phyloP scores from a whole-genome alignment of 2,113 vertebrate genomes.

The Sceloporus undulatus region DNA sequence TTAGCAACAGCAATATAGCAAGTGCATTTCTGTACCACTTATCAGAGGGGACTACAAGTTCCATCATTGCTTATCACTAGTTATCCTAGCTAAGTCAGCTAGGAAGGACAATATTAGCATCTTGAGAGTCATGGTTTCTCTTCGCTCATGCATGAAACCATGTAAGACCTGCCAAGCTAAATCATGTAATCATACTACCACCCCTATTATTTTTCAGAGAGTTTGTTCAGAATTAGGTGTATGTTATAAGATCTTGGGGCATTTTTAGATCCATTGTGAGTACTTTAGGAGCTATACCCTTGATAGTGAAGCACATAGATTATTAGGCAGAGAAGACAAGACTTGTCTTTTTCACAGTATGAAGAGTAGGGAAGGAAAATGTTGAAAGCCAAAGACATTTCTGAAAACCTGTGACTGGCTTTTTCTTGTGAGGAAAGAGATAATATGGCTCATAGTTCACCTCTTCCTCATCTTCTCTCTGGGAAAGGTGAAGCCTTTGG shows the following conservation, averaged over 20 bases:
- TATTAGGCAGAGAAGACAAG: not conserved
- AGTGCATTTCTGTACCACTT: too few relatives aligned
- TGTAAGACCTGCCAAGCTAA: too few relatives aligned
- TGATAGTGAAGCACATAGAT: not conserved
- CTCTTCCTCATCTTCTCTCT: slow-evolving; percentile 1
- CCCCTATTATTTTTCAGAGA: not conserved
- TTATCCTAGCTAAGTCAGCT: too few relatives aligned
- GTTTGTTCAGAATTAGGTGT: not conserved
- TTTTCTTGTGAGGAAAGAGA: not conserved
- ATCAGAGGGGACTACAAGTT: too few relatives aligned
- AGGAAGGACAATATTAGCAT: too few relatives aligned
- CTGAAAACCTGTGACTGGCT: slow-evolving; percentile 8
- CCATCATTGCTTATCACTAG: too few relatives aligned
- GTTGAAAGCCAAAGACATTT: not conserved
- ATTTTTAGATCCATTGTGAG: not conserved
- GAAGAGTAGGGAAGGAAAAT: not conserved
- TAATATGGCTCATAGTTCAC: slow-evolving; percentile 21
- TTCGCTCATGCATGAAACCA: too few relatives aligned
- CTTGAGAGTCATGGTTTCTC: too few relatives aligned
- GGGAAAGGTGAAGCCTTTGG: slow-evolving; percentile 14
- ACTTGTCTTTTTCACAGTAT: not conserved
- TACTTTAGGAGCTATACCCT: fast-evolving
- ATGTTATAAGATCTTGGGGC: too few relatives aligned
- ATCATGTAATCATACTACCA: too few relatives aligned
- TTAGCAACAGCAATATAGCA: too few relatives aligned